These are phyloP conservation scores for Lasioglossum morio DNA, from an alignment of 2,888 invertebrate species.

Conservation along the genomic window DNA sequence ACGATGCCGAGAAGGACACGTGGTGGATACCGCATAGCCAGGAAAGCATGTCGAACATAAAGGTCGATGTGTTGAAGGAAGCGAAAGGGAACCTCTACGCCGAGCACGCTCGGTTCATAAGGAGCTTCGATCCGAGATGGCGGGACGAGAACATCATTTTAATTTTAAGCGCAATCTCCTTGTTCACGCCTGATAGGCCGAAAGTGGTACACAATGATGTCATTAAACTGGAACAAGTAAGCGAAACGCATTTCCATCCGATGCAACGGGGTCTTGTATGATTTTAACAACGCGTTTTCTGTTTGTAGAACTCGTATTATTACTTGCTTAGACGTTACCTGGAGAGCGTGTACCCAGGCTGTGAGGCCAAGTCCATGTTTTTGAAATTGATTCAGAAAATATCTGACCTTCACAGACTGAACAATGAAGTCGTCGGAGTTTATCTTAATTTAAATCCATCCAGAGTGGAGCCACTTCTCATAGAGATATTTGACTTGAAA, in stretches of 20 bases:
- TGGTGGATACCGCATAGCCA: constrained; percentile 96
- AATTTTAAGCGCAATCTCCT: constrained; percentile 94
- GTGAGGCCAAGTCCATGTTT: constrained; percentile 95
- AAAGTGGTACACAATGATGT: constrained; percentile 94
- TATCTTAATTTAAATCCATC: constrained; percentile 96
- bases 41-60: constrained; percentile 91
- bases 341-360: constrained; percentile 93
- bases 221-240: constrained; percentile 93
- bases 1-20: constrained; percentile 94
- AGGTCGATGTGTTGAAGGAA: constrained; percentile 95
- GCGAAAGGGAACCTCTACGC: constrained; percentile 96
- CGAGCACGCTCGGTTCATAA: constrained; percentile 93
- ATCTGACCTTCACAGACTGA: constrained; percentile 94
- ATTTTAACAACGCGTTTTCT: constrained; percentile 32
- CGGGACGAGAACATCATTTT: constrained; percentile 96
- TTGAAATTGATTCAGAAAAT: constrained; percentile 96
- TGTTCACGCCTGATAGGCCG: constrained; percentile 94
- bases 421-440: constrained; percentile 96
- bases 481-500: constrained; percentile 98
- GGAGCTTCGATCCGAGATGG: constrained; percentile 94
- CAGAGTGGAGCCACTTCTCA: constrained; percentile 95
- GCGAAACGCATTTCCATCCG: constrained; percentile 24
- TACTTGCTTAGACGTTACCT: constrained; percentile 93
- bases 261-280: neutral
- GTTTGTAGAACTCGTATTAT: constrained; percentile 93